A percentile compares a stretch with the other conserved stretches of the same genome.
phyloP scores from a whole-genome alignment of 2,797 vertebrate genomes.

The Merluccius polli region DNA sequence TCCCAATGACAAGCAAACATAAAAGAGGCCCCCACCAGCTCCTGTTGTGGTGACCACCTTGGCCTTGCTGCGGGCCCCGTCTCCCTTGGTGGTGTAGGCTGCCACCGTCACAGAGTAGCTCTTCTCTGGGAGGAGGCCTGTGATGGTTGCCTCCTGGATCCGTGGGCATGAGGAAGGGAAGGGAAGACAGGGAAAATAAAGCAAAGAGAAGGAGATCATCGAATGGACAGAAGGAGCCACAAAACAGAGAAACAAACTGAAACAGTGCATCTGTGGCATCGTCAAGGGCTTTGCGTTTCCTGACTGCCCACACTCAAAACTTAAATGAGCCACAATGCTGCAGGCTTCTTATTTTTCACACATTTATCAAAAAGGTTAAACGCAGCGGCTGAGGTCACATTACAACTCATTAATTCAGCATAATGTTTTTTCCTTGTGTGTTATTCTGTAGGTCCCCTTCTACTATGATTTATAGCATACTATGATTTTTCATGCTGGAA shows the following conservation, averaged over 20 bases:
- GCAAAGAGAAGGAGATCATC: neutral
- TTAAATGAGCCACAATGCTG: neutral
- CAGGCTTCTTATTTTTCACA: neutral
- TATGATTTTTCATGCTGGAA: neutral
- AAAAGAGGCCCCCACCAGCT: conserved; percentile 78
- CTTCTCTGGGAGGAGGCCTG: conserved; percentile 87
- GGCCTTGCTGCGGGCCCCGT: conserved; percentile 91
- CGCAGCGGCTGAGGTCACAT: neutral
- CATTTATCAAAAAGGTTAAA: neutral
- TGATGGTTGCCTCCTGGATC: conserved; percentile 83
- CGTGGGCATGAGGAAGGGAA: neutral
- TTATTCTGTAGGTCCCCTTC: neutral
- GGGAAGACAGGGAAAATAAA: neutral
- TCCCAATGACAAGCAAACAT: neutral
- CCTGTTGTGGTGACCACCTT: conserved; percentile 88
- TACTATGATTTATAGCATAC: neutral
- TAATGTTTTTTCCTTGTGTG: neutral
- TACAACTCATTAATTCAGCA: neutral
- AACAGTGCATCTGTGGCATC: neutral
- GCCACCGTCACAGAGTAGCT: conserved; percentile 91
- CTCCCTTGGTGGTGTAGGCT: conserved; percentile 91
- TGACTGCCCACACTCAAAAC: too few species aligned
- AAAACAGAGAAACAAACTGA: neutral
- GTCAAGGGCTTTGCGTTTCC: neutral
- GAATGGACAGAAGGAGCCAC: neutral